Base-by-base conservation (phyloP, 2,113 vertebrate species). In the Entomyzon cyanotis region DNA sequence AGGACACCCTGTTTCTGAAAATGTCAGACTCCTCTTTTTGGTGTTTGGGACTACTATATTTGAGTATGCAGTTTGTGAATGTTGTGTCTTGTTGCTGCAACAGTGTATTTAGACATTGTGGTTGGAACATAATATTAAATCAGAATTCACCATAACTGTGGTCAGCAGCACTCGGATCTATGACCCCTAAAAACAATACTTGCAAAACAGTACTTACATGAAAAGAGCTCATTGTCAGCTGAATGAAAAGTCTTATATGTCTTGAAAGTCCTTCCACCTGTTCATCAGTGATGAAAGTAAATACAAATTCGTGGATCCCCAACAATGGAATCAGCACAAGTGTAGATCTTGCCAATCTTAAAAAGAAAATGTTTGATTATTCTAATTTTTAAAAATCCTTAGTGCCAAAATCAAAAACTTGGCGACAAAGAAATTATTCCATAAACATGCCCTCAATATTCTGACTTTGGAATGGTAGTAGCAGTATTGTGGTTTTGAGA, bases 241-340 rank as follows among this genome's bases (percentile, higher is more conserved):
- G 98, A 93, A 99, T 94, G 91, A 99, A 99, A 96, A 99, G 97
- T 76, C 98, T 97, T 52, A 98, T 97, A 2, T 98, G 98, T 69
- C 97, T 99, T 71, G 97, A 96, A 93, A 94, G 97, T 71, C 98
- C 99, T 92, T 98, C 93, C 60, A 99, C 88, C 44, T 98, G 99
- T 37, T 99, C 99, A 25, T 99, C 99, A 5, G 98, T 96, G 81
- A 99, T 89, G 90, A 99, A 98, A 4, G 97, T 98, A 93, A 99
- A 99, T 30, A 99, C 94, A 73, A 99, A 97, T 68, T 99, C 99
- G 1, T 99, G 99, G 90, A 99, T 98, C 28, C 99, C 99, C 96
- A 99, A 30, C 88, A 99, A 88, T 60, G 99, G 99, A 95, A 99
- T 99, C 84, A 99, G 97, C 31, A 99, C 98, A 82, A 99, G 97